Evolutionary conservation across 1,140 invertebrate genomes (phyloP).

Genomic region (Drosophila micromelanica): DNA sequence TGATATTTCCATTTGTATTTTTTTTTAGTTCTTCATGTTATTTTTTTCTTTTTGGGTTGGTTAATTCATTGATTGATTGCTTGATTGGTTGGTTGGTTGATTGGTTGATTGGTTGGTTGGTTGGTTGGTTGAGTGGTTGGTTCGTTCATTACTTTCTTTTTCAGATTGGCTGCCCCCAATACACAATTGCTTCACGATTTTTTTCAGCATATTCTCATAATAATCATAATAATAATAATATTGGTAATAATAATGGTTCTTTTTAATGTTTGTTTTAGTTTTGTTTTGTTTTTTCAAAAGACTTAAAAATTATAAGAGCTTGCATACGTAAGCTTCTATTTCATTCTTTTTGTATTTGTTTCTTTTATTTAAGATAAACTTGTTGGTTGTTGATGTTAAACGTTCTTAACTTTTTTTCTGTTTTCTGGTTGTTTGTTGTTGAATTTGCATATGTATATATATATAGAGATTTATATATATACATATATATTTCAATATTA

Average conservation of each 20-base stretch:
- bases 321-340: conserved; percentile 41
- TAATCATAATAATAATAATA: conserved; percentile 73
- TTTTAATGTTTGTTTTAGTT: conserved; percentile 24
- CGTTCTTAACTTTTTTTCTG: conserved; percentile 37
- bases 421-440: conserved; percentile 27
- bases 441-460: no score
- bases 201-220: conserved; percentile 83
- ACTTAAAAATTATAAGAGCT: conserved; percentile 64
- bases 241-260: conserved; percentile 67
- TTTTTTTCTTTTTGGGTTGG: background rate
- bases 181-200: conserved; percentile 85
- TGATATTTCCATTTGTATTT: background rate
- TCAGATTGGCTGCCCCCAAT: conserved; percentile 84
- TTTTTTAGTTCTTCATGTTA: conserved; percentile 8
- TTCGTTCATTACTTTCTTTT: conserved; percentile 71
- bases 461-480: no score
- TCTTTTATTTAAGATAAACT: conserved; percentile 58
- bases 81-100: conserved; percentile 56
- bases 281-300: conserved; percentile 49
- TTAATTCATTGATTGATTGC: conserved; percentile 39
- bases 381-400: conserved; percentile 47
- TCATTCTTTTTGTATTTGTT: conserved; percentile 32
- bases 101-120: conserved; percentile 43
- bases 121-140: conserved; percentile 45
- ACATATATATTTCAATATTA: no score